Base-by-base conservation (phyloP, 2,888 invertebrate species). In the Chironomus riparius region DNA sequence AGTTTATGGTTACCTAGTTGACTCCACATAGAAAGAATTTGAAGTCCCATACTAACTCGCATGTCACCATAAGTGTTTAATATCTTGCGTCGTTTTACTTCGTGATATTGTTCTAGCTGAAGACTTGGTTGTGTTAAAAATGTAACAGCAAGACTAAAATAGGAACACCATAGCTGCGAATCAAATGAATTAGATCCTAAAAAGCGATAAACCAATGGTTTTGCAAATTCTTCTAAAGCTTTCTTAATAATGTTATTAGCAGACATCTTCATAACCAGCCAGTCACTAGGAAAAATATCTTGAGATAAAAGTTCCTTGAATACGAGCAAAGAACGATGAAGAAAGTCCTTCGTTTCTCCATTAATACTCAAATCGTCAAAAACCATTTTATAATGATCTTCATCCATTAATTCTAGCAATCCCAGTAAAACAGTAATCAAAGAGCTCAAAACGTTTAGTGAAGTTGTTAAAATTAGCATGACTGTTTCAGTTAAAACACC, bases 1-100 rank as follows among this genome's bases (percentile, higher is more conserved):
- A 94, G 86, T 82, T 96, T 96, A 62, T 94, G 91, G 74, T 93
- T 91, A 86, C 93, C 95, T 77, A 97, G 86, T 80, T 93, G 91
- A 38, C 92, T 92, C 97, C 97, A 97, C 85, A 95, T 93, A 22
- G 93, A 92, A 10, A 97, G 86, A 79, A 97, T 93, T 81, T 96
- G 94, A 81, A 94, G 91, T 38, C 95, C 97, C 89, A 97, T 96
- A 15, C 92, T 86, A 2, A 96, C 94, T 76, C 97, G 87, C 96
- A 97, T 94, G 81, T 96, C 94, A 1, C 92, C 92, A 81, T 94
- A 92, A 76, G 90, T 91, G 80, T 92, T 90, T 15, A 92, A 86
- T 77, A 93, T 90, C 82, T 92, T 92, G 77, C 91, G 88, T 0
- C 91, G 85, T 80, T 94, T 94, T 2, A 90, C 90, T 78, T 91